phyloP scores from a whole-genome alignment of 2,113 vertebrate genomes.

The Mus spicilegus region DNA sequence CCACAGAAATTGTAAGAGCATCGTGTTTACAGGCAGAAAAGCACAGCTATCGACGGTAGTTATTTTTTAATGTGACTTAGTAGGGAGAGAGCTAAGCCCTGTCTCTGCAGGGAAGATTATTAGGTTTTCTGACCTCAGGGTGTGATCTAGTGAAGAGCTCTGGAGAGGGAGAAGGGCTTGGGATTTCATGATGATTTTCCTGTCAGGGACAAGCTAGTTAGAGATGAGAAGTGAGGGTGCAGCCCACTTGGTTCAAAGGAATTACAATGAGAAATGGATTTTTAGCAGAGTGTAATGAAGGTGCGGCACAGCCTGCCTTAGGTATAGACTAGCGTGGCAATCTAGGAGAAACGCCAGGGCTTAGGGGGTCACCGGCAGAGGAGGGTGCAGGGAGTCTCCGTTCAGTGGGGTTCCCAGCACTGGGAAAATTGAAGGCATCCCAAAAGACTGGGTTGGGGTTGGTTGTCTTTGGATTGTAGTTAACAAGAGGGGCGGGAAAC shows the following conservation, averaged over 20 bases:
- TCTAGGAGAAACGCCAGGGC: background rate
- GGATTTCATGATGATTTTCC: background rate
- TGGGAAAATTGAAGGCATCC: background rate
- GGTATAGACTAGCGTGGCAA: background rate
- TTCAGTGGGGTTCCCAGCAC: background rate
- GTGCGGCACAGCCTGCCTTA: background rate
- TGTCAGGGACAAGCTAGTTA: background rate
- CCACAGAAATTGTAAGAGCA: background rate
- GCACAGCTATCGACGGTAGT: too few species aligned
- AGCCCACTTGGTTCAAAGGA: constrained; percentile 4
- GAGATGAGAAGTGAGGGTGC: background rate
- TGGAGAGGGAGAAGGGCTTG: background rate
- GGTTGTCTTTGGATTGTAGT: background rate
- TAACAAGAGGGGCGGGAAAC: background rate
- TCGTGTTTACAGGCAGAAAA: background rate
- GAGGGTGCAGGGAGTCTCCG: too few species aligned
- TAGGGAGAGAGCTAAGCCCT: background rate
- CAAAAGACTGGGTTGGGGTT: background rate
- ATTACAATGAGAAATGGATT: constrained; percentile 42
- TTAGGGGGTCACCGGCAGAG: background rate
- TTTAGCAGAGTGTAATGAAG: constrained; percentile 25
- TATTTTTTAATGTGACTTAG: background rate
- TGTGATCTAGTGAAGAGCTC: background rate
- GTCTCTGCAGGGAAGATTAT: background rate
- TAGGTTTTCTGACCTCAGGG: constrained; percentile 13